Conservation (phyloP, 2,113 vertebrate genomes). For the Thinocorus orbignyianus region DNA sequence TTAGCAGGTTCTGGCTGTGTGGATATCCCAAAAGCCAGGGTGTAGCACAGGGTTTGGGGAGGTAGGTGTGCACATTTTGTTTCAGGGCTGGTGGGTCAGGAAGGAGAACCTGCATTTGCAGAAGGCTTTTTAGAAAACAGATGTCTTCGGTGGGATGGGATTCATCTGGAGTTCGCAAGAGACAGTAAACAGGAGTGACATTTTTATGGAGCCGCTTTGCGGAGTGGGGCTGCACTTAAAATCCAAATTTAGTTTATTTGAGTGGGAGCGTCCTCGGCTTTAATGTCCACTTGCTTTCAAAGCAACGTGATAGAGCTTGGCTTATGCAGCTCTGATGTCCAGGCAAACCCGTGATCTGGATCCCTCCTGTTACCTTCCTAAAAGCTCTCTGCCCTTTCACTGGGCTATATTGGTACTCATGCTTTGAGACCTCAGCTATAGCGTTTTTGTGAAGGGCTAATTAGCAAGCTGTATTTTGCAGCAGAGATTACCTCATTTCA, state of each 20-base stretch:
- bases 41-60: neutral
- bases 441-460: neutral
- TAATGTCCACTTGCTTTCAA: constrained; percentile 23
- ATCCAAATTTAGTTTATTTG: constrained; percentile 43
- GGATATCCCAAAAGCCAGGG: neutral
- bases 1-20: neutral
- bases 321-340: neutral
- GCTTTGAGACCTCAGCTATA: neutral
- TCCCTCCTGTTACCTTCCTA: neutral
- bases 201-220: constrained; percentile 46
- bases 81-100: neutral
- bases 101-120: neutral
- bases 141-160: neutral
- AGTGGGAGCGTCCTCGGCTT: neutral
- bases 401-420: fast-evolving
- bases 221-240: neutral
- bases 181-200: constrained; percentile 47
- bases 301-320: neutral
- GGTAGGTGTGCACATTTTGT: neutral
- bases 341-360: neutral
- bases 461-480: neutral
- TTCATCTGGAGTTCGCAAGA: constrained; percentile 8
- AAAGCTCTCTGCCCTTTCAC: neutral
- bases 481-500: constrained; percentile 16
- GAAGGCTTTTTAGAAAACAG: neutral